A percentile compares a stretch with the other conserved stretches of the same genome.
Conservation (phyloP, 2,888 invertebrate genomes). For the Lordiphosa fenestrarum region DNA sequence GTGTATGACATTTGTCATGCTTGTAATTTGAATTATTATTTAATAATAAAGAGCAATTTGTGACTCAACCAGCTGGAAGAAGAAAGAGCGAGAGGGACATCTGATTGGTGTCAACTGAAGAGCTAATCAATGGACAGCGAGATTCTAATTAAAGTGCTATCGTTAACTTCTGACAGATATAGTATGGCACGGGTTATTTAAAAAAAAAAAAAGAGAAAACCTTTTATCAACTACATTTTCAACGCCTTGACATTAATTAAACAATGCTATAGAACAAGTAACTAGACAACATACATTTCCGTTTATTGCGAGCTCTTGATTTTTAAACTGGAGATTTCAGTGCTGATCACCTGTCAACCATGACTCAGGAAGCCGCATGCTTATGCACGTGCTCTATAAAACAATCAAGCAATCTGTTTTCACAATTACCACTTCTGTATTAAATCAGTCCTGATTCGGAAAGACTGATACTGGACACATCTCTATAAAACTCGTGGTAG, state of each 20-base stretch:
- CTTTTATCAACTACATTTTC: not conserved
- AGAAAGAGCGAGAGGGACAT: not conserved
- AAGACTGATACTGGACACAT: no score
- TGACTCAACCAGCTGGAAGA: slow-evolving; percentile 7
- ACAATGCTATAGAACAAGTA: not conserved
- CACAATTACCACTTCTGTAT: no score
- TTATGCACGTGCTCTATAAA: no score
- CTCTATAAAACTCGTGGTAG: no score
- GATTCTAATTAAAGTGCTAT: slow-evolving; percentile 29
- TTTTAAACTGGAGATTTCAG: not conserved
- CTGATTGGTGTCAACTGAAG: slow-evolving; percentile 29
- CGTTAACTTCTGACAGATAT: not conserved
- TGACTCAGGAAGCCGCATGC: no score
- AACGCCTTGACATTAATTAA: slow-evolving; percentile 1
- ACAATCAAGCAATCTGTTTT: no score
- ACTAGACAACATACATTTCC: not conserved
- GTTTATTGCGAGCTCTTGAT: not conserved
- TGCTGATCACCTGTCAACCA: not conserved
- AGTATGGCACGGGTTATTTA: not conserved
- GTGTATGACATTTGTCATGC: slow-evolving; percentile 63
- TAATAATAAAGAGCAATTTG: slow-evolving; percentile 39
- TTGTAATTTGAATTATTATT: slow-evolving; percentile 65
- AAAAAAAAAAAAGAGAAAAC: not conserved
- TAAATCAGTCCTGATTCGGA: no score
- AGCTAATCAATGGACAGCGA: slow-evolving; percentile 35